A percentile compares a stretch with the other conserved stretches of the same genome.
phyloP scores from a whole-genome alignment of 92 coral and sea anemone species.

The Heteractis magnifica region DNA sequence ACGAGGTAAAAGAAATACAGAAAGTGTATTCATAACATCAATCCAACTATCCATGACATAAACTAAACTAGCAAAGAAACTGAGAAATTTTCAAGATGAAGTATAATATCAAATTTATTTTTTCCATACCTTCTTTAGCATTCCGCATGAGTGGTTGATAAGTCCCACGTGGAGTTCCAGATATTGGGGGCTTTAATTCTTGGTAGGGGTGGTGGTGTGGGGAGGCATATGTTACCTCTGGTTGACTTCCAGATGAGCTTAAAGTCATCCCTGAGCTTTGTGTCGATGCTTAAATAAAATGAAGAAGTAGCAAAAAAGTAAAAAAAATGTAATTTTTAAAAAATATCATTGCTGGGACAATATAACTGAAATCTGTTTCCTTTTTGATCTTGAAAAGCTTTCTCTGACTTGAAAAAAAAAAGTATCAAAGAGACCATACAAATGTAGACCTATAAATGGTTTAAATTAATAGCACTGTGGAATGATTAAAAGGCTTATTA shows the following conservation, averaged over 20 bases:
- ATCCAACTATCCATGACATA: too few species aligned
- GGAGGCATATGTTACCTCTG: conserved; percentile 22
- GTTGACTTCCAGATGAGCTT: background rate
- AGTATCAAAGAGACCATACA: too few species aligned
- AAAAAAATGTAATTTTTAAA: background rate
- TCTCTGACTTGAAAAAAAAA: too few species aligned
- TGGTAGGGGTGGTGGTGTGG: conserved; percentile 41
- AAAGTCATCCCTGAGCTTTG: conserved; percentile 3
- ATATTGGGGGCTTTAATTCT: conserved; percentile 25
- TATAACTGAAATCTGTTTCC: too few species aligned
- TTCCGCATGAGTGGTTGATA: conserved; percentile 17
- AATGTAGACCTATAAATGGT: too few species aligned
- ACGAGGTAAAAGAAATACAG: too few species aligned
- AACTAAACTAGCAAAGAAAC: too few species aligned
- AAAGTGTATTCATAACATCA: too few species aligned
- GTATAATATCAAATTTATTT: background rate
- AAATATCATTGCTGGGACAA: too few species aligned
- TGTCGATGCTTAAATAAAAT: conserved; percentile 8
- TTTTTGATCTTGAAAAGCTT: too few species aligned
- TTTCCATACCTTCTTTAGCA: conserved; percentile 21
- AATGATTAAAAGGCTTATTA: too few species aligned
- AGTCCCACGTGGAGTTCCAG: conserved; percentile 20
- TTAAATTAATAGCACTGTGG: too few species aligned
- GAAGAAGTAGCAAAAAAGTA: background rate
- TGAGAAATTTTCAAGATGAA: background rate